These are phyloP conservation scores for Ifrita kowaldi DNA, from an alignment of 2,113 vertebrate species.

Conservation along the genomic window DNA sequence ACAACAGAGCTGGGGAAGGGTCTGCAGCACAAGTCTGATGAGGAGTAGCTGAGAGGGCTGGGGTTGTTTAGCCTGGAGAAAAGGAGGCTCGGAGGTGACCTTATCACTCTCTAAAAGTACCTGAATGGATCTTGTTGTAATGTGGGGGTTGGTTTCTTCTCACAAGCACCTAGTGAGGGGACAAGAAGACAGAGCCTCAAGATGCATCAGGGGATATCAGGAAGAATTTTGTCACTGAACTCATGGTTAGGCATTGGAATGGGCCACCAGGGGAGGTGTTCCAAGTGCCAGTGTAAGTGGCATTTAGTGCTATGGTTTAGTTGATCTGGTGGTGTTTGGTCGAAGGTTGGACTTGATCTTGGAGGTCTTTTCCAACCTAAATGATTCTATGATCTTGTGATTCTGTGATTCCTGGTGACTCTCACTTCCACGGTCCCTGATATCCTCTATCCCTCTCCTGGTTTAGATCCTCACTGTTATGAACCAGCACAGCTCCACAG, in stretches of 20 bases:
- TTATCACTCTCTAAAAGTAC: neutral
- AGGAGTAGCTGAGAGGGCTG: neutral
- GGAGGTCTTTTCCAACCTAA: neutral
- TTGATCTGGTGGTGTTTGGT: neutral
- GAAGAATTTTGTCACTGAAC: neutral
- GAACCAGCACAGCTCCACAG: neutral
- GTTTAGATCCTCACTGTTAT: neutral
- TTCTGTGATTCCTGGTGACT: neutral
- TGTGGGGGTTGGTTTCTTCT: accelerated
- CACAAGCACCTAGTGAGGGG: neutral
- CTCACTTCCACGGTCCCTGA: neutral
- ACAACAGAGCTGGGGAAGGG: neutral
- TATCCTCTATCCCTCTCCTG: neutral
- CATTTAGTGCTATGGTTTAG: neutral
- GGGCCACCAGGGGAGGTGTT: neutral
- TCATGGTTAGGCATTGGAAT: neutral
- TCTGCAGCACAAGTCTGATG: neutral
- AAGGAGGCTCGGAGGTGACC: neutral
- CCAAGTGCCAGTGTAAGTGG: neutral
- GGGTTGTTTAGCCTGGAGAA: neutral
- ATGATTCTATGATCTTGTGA: neutral
- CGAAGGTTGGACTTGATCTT: neutral
- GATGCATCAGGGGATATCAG: neutral
- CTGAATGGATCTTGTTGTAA: neutral
- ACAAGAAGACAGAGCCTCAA: neutral